A percentile compares a stretch with the other conserved stretches of the same genome.
Conservation (phyloP, 2,888 invertebrate species). For the Drosophila algonquin region DNA sequence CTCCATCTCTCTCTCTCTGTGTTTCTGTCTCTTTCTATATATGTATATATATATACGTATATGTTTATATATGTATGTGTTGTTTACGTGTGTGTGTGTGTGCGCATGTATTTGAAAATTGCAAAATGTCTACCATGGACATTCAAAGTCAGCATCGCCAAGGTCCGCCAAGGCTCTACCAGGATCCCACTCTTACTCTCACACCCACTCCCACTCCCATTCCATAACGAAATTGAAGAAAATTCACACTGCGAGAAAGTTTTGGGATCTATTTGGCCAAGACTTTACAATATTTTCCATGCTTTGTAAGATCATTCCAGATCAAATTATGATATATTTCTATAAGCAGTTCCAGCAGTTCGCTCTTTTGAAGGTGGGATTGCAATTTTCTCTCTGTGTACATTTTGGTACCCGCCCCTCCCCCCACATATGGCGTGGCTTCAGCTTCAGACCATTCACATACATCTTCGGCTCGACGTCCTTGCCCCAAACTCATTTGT, state of each 20-base stretch:
- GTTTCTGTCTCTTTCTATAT: conserved; percentile 12
- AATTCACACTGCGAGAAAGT: conserved; percentile 1
- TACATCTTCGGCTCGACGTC: conserved; percentile 72
- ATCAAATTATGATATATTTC: too few species aligned
- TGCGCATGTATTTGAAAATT: conserved; percentile 79
- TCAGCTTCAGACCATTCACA: conserved; percentile 39
- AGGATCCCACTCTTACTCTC: not conserved
- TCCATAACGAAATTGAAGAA: not conserved
- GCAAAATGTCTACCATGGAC: conserved; percentile 80
- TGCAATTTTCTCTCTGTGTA: not conserved
- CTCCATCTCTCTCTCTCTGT: conserved; percentile 1
- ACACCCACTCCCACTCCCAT: not conserved
- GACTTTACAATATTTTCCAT: not conserved
- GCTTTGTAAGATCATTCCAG: too few species aligned
- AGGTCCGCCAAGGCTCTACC: conserved; percentile 38
- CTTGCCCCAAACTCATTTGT: conserved; percentile 80
- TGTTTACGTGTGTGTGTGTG: conserved; percentile 47
- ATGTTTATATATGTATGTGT: conserved; percentile 13
- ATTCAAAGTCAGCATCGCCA: conserved; percentile 66
- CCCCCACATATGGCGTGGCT: conserved; percentile 9
- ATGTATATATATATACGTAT: conserved; percentile 16
- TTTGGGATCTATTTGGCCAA: not conserved
- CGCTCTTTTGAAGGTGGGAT: too few species aligned
- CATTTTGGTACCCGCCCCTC: not conserved
- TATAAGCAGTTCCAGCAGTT: too few species aligned